Evolutionary conservation across 2,888 invertebrate species (phyloP).

Genomic region (Penaeus monodon): DNA sequence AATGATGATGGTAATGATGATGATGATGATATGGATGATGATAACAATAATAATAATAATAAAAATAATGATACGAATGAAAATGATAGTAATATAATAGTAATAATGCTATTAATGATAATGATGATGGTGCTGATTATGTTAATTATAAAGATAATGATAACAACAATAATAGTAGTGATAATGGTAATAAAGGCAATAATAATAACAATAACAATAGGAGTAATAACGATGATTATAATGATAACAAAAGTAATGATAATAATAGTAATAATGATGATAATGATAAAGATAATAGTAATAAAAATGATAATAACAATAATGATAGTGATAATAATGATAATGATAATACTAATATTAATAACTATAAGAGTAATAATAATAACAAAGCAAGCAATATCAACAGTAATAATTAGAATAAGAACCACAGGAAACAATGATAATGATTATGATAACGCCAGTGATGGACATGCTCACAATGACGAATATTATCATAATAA

Average conservation of each 20-base stretch:
- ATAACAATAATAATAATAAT: neutral
- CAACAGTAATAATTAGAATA: neutral
- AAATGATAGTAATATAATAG: neutral
- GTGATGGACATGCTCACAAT: neutral
- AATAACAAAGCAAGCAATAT: neutral
- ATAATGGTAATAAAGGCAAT: neutral
- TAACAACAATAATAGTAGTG: neutral
- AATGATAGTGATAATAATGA: neutral
- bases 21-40: neutral
- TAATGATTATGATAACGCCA: neutral
- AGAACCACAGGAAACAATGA: neutral
- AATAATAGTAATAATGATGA: neutral
- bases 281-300: neutral
- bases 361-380: neutral
- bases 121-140: neutral
- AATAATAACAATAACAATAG: neutral
- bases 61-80: neutral
- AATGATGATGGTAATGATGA: neutral
- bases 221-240: neutral
- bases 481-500: neutral
- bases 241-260: neutral
- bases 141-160: neutral
- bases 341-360: neutral
- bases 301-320: neutral
- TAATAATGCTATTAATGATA: neutral